Evolutionary conservation across 2,113 vertebrate genomes (phyloP).

Genomic region (Passer domesticus): DNA sequence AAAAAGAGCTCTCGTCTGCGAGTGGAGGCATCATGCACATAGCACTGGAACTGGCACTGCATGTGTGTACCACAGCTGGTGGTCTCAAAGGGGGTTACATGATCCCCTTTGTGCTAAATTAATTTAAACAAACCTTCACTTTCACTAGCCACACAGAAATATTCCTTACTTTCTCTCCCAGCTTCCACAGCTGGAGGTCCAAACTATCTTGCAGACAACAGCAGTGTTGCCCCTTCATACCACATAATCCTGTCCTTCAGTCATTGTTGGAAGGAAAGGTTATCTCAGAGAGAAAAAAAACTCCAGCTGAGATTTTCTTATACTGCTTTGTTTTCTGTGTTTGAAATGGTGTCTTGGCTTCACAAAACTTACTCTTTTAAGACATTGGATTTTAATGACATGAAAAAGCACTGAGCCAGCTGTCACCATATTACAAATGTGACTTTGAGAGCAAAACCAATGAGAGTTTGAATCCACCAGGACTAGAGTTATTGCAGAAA

Average conservation of each 20-base stretch:
- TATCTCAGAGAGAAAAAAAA: not conserved
- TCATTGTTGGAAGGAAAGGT: not conserved
- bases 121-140: not conserved
- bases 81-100: not conserved
- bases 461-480: conserved; percentile 41
- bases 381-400: conserved; percentile 54
- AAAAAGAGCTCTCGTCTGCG: not conserved
- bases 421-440: conserved; percentile 57
- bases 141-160: not conserved
- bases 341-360: conserved; percentile 19
- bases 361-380: conserved; percentile 23
- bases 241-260: not conserved
- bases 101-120: not conserved
- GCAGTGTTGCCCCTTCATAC: not conserved
- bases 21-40: not conserved
- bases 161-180: not conserved
- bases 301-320: not conserved
- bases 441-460: conserved; percentile 54
- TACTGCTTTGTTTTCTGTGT: not conserved
- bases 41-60: not conserved
- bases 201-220: not conserved
- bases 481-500: conserved; percentile 41
- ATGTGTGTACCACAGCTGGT: not conserved
- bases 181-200: not conserved
- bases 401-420: conserved; percentile 46